Percentiles rank a stretch among this genome's conserved stretches.
Evolutionary conservation across 2,797 vertebrate species (phyloP).

Genomic region (Phalloptychus januarius): DNA sequence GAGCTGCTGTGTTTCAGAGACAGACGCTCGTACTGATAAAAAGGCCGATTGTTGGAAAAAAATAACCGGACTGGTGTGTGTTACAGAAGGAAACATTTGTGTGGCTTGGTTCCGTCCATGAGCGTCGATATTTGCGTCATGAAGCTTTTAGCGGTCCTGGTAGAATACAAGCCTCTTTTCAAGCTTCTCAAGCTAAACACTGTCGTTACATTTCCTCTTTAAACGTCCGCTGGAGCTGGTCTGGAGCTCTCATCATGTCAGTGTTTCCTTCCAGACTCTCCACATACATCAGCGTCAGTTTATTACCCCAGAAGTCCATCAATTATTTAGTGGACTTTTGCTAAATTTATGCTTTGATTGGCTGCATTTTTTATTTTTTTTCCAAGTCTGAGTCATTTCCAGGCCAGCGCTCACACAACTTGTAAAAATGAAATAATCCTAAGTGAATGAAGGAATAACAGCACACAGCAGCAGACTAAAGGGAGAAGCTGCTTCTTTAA

Average conservation of each 20-base stretch:
- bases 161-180: background rate
- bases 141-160: background rate
- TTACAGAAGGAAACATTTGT: background rate
- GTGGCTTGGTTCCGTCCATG: background rate
- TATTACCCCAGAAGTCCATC: slow-evolving; percentile 63
- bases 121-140: background rate
- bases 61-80: background rate
- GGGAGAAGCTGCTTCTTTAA: background rate
- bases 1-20: background rate
- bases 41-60: background rate
- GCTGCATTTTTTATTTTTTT: slow-evolving; percentile 17
- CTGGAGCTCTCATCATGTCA: slow-evolving; percentile 37
- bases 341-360: slow-evolving; percentile 65
- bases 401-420: slow-evolving; percentile 56
- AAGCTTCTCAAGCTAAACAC: background rate
- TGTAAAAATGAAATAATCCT: slow-evolving; percentile 73
- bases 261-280: slow-evolving; percentile 45
- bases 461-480: background rate
- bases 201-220: background rate
- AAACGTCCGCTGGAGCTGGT: slow-evolving; percentile 23
- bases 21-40: background rate
- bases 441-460: slow-evolving; percentile 28
- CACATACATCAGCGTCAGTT: slow-evolving; percentile 53
- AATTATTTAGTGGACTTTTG: slow-evolving; percentile 71
- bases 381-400: slow-evolving; percentile 71